Evolutionary conservation across 2,113 vertebrate species (phyloP), one percentile per base, ranked within the genome.

Genomic region (Perca fluviatilis): DNA sequence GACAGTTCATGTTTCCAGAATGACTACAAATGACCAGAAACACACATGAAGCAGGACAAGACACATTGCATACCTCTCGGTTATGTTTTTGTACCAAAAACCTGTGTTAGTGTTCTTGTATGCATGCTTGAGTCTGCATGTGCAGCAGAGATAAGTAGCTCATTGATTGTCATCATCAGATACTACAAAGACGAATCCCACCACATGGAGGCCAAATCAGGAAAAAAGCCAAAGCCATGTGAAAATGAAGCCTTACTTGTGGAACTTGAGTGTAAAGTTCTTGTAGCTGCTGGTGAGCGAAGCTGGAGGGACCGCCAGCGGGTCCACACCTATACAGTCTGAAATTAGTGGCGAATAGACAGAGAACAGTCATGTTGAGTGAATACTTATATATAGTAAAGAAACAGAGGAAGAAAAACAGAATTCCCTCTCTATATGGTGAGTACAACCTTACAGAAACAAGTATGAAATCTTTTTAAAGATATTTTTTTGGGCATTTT

Each of bases 221-320:
- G 27, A 19, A 36, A 46, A 40, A 51, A 40, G 54, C n/a, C 6
- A 0, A 53, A 69, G 82, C 30, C 68, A 74, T 23, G 53, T 47
- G 64, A 86, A 87, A 92, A 87, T 85, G 30, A 71, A 80, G 19
- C 80, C 88, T 93, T 96, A 99, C 97, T 98, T 99, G 96, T 99
- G 96, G 88, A 99, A 99, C 80, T 99, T 97, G 88, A 99, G 95
- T 0, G 97, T 97, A 86, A 99, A 96, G 92, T 99, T 99, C 93
- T 57, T 96, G 93, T 97, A 97, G 92, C 68, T 88, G 56, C 23
- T 66, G 27, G 83, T 78, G 46, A 89, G 46, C 1, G 2, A 33
- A 46, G 16, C 33, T 9, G 71, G 60, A 47, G 94, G 93, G 36
- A 66, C 64, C 0, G 79, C 91, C 1, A 94, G 70, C 0, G 97